Conservation (phyloP, 2,113 vertebrate genomes). For the Nibea coibor region DNA sequence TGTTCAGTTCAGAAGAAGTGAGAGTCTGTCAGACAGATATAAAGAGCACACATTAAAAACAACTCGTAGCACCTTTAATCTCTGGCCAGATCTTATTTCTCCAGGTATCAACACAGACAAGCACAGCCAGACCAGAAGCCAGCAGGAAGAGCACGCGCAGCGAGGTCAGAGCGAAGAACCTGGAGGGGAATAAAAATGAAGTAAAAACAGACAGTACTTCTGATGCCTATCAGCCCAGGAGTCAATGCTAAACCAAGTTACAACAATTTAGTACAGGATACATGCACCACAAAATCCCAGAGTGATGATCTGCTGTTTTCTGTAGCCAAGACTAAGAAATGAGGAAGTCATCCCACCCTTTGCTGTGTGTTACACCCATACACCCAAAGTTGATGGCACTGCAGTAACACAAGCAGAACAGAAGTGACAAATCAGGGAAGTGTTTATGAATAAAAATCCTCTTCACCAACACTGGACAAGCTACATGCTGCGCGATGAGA, state of each 20-base stretch:
- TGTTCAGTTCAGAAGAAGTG: too few relatives aligned
- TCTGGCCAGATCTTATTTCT: conserved; percentile 93
- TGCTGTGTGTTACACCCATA: neutral
- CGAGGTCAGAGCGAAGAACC: conserved; percentile 94
- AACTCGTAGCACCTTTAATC: conserved; percentile 85
- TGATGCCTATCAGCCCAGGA: neutral
- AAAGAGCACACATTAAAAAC: neutral
- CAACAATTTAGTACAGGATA: neutral
- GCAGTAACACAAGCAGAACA: neutral
- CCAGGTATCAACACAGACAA: conserved; percentile 92
- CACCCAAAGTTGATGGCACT: neutral
- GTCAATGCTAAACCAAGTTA: neutral
- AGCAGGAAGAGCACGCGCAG: conserved; percentile 91
- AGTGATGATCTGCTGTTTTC: neutral
- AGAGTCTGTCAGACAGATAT: neutral
- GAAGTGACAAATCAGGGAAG: neutral
- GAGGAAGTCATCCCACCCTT: neutral
- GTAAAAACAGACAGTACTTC: conserved; percentile 20
- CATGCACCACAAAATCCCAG: neutral
- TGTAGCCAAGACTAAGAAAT: conserved; percentile 8
- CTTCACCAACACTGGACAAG: neutral
- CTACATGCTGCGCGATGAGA: neutral
- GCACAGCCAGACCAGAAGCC: conserved; percentile 84
- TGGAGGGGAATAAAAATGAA: conserved; percentile 58
- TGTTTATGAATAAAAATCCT: too few relatives aligned